Evolutionary conservation across 1,140 invertebrate species (phyloP), one percentile per base, ranked within the genome.

Genomic region (Drepana arcuata): DNA sequence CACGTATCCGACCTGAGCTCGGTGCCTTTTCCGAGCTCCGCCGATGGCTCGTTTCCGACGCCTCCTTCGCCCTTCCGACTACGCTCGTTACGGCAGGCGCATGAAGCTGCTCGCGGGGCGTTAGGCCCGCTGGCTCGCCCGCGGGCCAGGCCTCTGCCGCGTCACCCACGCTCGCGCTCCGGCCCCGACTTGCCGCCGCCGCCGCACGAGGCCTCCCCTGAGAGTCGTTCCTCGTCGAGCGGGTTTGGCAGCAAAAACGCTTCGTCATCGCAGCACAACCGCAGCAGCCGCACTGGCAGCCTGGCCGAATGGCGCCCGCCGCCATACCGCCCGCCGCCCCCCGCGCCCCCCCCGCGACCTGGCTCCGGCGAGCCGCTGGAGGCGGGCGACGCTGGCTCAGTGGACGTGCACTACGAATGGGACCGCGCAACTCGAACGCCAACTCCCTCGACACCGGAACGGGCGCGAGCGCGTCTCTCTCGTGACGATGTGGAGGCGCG

Each of bases 401-500:
- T 96, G 24, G 96, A 97, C 75, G 95, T 94, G 28, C 95, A 97
- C 73, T 98, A 97, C 80, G 95, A 97, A 80, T 97, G 96, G 84
- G 94, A 96, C 77, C 90, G 90, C 9, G 91, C 92, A 12, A 91
- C 92, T 6, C 91, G 93, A n/a, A 90, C 89, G 14, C 89, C 89
- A 1, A 90, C 89, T 10, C 90, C 90, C 0, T 89, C 90, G 1
- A 88, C 89, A 23, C 87, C 88, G 4, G 81, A 85, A 28, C 73
- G 86, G 18, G 74, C 87, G 24, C 73, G 90, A 30, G 87, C 87
- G 18, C 87, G 88, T 3, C 89, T 91, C 31, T 41, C 69, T 10
- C 73, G 70, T 9, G 63, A 66, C 50, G 94, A 94, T 71, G 93
- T 95, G 48, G 94, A 95, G 64, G 93, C 94, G 2, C 86, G 96